Evolutionary conservation across 2,797 vertebrate genomes (phyloP).

Genomic region (Phalloptychus januarius): DNA sequence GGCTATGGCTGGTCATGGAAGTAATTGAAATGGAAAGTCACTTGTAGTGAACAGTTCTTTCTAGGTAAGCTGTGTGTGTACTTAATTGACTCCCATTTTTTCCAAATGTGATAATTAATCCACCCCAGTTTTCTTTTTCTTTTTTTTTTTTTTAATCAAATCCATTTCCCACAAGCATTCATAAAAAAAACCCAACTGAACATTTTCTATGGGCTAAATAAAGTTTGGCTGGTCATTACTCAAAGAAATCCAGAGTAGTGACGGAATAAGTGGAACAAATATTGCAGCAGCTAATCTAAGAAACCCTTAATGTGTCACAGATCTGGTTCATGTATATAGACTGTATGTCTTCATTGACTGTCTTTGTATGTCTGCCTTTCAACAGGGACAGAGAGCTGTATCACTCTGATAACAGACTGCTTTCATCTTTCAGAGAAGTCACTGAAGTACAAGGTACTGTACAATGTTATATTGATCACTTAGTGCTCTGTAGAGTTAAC

Average conservation of each 20-base stretch:
- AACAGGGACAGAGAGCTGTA: conserved; percentile 80
- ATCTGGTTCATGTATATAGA: neutral
- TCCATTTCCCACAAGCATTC: neutral
- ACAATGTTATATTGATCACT: neutral
- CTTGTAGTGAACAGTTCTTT: neutral
- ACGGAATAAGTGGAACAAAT: neutral
- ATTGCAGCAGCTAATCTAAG: neutral
- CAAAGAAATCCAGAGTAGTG: neutral
- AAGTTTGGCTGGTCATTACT: too few relatives aligned
- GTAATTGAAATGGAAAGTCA: neutral
- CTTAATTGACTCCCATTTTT: neutral
- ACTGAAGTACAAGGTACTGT: conserved; percentile 49
- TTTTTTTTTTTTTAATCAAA: neutral
- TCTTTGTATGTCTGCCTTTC: neutral
- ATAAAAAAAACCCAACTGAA: neutral
- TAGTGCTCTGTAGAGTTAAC: neutral
- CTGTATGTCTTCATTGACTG: neutral
- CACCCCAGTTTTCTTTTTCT: neutral
- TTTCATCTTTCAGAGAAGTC: conserved; percentile 17
- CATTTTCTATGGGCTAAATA: too few relatives aligned
- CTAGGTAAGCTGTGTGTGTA: neutral
- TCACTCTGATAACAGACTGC: conserved; percentile 72
- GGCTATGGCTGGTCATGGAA: too few relatives aligned
- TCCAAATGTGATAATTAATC: neutral
- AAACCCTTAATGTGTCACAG: neutral